Base-by-base conservation (phyloP, 1,140 invertebrate species). In the Asbolus verrucosus region DNA sequence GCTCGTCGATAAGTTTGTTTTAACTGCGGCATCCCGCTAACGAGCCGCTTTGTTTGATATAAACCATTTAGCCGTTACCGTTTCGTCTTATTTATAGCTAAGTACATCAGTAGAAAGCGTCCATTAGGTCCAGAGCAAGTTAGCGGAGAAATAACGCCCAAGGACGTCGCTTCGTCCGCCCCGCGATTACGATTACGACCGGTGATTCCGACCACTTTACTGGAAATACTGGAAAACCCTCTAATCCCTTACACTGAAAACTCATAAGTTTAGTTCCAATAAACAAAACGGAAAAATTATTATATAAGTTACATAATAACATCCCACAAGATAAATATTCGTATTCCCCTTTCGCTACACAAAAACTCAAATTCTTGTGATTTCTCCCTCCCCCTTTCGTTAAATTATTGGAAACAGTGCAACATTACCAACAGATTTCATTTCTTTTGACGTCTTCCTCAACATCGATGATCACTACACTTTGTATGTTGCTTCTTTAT, bases 151-250 rank as follows among this genome's bases (percentile, higher is more conserved):
- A 69, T 60, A 54, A 67, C 39, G 54, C 46, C 68, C 66, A 72
- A 72, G 70, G 70, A 72, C 70, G 65, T 31, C 31, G 36, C 36
- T 59, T 41, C 39, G 15, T 30, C 62, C 54, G 27, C 46, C 46
- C 24, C 61, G 59, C 67, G 70, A 69, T 72, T 72, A 72, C 65
- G 70, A 69, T 72, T 72, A 72, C 61, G 66, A 72, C 66, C 66
- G 66, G 61, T 68, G 66, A 72, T 72, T 72, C 66, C 68, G 67
- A 72, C 66, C 67, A 72, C 70, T 72, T 72, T 72, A 38, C 66
- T 69, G 39, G 15, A 62, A 39, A 69, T 68, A 16, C 33, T 62
- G 16, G 31, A 54, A 54, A 54, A 54, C 33, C 33, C 39, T 63
- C 61, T 41, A 63, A 41, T 63, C 33, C 33, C 14, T 15, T 6